These are phyloP conservation scores for Palythoa grandiflora DNA, from an alignment of 92 coral and sea anemone genomes.

Conservation along the genomic window DNA sequence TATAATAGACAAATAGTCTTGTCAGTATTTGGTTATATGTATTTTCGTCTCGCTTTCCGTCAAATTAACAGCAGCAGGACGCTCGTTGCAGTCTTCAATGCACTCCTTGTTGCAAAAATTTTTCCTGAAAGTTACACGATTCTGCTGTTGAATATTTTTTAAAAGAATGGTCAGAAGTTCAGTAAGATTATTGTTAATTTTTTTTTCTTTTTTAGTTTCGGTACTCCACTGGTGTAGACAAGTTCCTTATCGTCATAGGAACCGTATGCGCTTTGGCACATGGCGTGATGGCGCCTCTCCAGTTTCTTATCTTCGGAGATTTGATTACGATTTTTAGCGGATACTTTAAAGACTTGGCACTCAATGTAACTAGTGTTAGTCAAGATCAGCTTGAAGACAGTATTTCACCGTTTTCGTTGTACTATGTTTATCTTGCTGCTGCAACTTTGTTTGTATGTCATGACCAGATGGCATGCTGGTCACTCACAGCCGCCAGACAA, in stretches of 20 bases:
- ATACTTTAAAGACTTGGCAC: constrained; percentile 17
- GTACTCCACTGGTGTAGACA: constrained; percentile 41
- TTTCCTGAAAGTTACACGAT: background rate
- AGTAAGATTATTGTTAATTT: background rate
- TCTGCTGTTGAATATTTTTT: background rate
- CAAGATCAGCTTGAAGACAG: constrained; percentile 42
- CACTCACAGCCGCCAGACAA: constrained; percentile 55
- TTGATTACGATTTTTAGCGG: constrained; percentile 76
- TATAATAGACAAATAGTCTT: too few relatives aligned
- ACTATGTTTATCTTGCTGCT: constrained; percentile 58
- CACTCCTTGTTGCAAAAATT: too few relatives aligned
- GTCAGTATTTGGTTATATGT: too few relatives aligned
- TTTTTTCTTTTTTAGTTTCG: constrained; percentile 48
- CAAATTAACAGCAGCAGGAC: too few relatives aligned
- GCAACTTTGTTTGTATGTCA: constrained; percentile 39
- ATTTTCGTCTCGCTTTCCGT: too few relatives aligned
- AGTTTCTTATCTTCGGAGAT: constrained; percentile 93
- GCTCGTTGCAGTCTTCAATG: too few relatives aligned
- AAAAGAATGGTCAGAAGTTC: background rate
- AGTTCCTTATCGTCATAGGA: constrained; percentile 51
- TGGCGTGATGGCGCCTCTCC: constrained; percentile 76
- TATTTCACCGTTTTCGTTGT: constrained; percentile 46
- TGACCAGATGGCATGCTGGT: constrained; percentile 60
- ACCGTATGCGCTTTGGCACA: constrained; percentile 46
- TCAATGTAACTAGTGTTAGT: constrained; percentile 27